Evolutionary conservation across 1,140 invertebrate species (phyloP), one percentile per base, ranked within the genome.

Genomic region (Drosophila arawakana): DNA sequence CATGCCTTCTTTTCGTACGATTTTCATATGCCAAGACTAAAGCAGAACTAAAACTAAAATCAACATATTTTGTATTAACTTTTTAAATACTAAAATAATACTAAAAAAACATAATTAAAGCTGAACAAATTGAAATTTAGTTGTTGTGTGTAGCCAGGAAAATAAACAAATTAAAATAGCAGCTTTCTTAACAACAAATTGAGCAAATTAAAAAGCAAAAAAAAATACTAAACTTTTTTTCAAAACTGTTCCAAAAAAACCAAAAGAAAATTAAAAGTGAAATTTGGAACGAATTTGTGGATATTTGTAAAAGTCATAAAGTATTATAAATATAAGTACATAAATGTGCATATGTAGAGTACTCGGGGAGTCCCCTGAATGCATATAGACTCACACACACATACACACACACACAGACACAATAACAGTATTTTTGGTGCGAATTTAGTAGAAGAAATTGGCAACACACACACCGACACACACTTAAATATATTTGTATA

Each of bases 1-100:
- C 55, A 62, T 69, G 76, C 80, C 67, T 83, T 83, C 80, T 79
- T 79, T 73, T 68, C 62, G 80, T 58, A 21, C 18, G 55, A 57
- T 68, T 82, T 78, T 70, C 80, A 81, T 75, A 75, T 70, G 71
- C 75, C 77, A 80, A 73, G 69, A 21, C 18, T 21, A 21, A 21
- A 21, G 18, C 58, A 44, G 57, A 63, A 58, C 50, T 35, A 49
- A 46, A 59, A 69, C 70, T 77, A 70, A 78, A 74, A 72, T 70
- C 62, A 70, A 83, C 63, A 86, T 88, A 86, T 86, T 86, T 86
- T 86, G 73, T 86, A 86, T 86, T 86, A 88, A 58, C 80, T 88
- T 85, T 86, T 88, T 88, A 76, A 88, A 70, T 75, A 81, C 39
- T 44, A 68, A 34, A 9, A 62, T n/a, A 41, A 37, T 30, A 52